Evolutionary conservation across 2,888 invertebrate genomes (phyloP).

Genomic region (Dinocampus coccinellae): DNA sequence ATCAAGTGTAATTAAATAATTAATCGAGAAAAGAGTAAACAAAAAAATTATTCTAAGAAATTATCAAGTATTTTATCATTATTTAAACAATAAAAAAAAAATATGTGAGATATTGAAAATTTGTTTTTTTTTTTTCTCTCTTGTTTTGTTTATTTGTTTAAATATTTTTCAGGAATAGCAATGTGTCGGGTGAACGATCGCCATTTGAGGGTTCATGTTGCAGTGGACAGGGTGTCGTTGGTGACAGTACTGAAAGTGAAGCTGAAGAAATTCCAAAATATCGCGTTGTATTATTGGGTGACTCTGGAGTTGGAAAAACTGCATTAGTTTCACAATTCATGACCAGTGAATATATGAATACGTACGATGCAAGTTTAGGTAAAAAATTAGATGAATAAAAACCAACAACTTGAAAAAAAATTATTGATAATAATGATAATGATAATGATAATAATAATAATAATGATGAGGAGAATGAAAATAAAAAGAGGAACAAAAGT

Average conservation of each 20-base stretch:
- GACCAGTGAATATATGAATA: slow-evolving; percentile 96
- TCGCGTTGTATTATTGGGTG: slow-evolving; percentile 86
- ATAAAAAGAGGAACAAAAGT: neutral
- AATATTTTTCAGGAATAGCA: slow-evolving; percentile 76
- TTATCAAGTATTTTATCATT: no score
- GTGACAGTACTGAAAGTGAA: slow-evolving; percentile 73
- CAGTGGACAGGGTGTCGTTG: slow-evolving; percentile 79
- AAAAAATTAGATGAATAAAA: slow-evolving; percentile 63
- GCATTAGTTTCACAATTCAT: slow-evolving; percentile 93
- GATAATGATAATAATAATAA: neutral
- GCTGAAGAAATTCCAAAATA: slow-evolving; percentile 80
- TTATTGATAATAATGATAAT: neutral
- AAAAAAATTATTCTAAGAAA: no score
- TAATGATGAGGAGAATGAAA: neutral
- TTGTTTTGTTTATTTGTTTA: neutral
- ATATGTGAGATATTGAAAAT: no score
- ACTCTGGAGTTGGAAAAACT: slow-evolving; percentile 91
- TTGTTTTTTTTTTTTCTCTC: slow-evolving; percentile 10
- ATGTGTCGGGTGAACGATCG: slow-evolving; percentile 78
- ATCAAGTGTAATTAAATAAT: no score
- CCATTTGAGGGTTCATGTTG: slow-evolving; percentile 92
- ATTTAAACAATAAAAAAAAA: no score
- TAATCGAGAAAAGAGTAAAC: no score
- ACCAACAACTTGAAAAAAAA: neutral
- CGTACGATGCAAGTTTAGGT: slow-evolving; percentile 93